Percentiles rank a stretch among this genome's conserved stretches.
Evolutionary conservation across 2,113 vertebrate genomes (phyloP).

Genomic region (Rattus norvegicus): DNA sequence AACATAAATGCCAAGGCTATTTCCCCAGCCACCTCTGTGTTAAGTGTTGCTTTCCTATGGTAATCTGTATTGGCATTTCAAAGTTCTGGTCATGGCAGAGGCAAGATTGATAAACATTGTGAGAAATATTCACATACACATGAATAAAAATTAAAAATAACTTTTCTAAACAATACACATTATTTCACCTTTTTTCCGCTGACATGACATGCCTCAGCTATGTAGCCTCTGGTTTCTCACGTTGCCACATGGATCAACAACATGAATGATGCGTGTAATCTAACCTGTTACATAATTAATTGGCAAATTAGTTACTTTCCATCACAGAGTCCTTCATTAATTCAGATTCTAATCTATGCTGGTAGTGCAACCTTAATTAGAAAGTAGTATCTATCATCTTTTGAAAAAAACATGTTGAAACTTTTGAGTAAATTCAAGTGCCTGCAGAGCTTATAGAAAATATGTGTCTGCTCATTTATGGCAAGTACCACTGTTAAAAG

Average conservation of each 20-base stretch:
- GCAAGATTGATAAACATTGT: background rate
- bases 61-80: background rate
- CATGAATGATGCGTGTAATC: background rate
- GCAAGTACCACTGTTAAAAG: slow-evolving; percentile 70
- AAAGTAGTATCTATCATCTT: slow-evolving; percentile 51
- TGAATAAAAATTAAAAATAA: background rate
- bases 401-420: slow-evolving; percentile 45
- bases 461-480: slow-evolving; percentile 53
- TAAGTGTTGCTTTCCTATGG: background rate
- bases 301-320: slow-evolving; percentile 53
- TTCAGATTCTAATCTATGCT: slow-evolving; percentile 56
- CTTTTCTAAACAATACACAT: background rate
- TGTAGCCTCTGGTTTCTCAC: background rate
- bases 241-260: background rate
- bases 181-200: background rate
- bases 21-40: background rate
- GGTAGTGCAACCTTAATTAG: slow-evolving; percentile 51
- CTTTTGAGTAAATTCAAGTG: slow-evolving; percentile 65
- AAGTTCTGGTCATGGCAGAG: background rate
- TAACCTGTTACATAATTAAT: slow-evolving; percentile 14
- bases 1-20: background rate
- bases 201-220: background rate
- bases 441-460: slow-evolving; percentile 72
- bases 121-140: background rate
- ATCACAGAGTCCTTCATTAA: slow-evolving; percentile 70